These are phyloP conservation scores for Cynoglossus semilaevis DNA, from an alignment of 2,113 vertebrate species.

Conservation along the genomic window DNA sequence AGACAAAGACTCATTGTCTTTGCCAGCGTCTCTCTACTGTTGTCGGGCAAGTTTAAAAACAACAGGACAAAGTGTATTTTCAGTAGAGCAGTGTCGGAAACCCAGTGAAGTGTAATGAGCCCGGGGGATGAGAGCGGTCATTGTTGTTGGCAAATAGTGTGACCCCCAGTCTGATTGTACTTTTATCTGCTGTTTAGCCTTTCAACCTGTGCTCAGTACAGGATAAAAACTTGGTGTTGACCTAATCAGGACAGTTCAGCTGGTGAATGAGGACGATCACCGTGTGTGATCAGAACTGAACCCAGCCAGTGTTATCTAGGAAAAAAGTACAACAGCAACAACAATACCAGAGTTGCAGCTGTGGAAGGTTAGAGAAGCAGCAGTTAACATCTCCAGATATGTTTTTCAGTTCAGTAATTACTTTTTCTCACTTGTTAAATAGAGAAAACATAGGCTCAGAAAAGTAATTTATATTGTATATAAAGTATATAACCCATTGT, in stretches of 20 bases:
- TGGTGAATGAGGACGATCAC: conserved; percentile 1
- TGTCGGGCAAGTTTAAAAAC: conserved; percentile 30
- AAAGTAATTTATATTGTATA: too few species aligned
- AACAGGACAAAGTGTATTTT: conserved; percentile 14
- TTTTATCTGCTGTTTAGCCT: conserved; percentile 1
- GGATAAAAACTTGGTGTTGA: not conserved
- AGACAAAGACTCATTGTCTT: conserved; percentile 53
- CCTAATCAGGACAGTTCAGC: conserved; percentile 5
- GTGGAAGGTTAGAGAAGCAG: not conserved
- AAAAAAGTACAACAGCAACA: not conserved
- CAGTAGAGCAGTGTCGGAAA: conserved; percentile 11
- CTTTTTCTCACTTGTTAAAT: not conserved
- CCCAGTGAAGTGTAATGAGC: conserved; percentile 12
- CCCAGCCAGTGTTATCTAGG: not conserved
- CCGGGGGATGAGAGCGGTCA: conserved; percentile 2
- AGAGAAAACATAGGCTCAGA: not conserved
- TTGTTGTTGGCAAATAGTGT: conserved; percentile 6
- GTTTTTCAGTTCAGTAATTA: not conserved
- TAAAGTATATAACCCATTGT: too few species aligned
- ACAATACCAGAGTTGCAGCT: not conserved
- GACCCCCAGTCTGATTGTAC: conserved; percentile 27
- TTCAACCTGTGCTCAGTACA: conserved; percentile 10
- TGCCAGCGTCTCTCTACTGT: conserved; percentile 15
- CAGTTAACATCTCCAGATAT: conserved; percentile 7
- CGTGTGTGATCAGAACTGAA: not conserved